Percentiles rank a stretch among this genome's conserved stretches.
These are phyloP conservation scores for Phrynocephalus vlangalii DNA, from an alignment of 2,797 vertebrate genomes.

Conservation along the genomic window DNA sequence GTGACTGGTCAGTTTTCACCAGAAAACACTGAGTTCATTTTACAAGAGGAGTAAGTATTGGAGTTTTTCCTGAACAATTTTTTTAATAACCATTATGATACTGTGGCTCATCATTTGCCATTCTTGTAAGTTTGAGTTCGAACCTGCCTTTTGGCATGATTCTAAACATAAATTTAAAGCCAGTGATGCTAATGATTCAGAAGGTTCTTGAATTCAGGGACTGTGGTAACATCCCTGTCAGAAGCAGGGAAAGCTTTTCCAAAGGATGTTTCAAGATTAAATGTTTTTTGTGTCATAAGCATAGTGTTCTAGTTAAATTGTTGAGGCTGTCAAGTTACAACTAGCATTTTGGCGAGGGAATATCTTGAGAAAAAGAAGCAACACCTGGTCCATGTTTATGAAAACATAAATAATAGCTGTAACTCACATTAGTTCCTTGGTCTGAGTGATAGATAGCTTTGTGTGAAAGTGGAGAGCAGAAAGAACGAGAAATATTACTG, in stretches of 20 bases:
- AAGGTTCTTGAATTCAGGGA: background rate
- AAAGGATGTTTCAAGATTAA: background rate
- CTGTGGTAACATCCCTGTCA: background rate
- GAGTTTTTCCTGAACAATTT: slow-evolving; percentile 42
- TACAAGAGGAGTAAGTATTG: slow-evolving; percentile 92
- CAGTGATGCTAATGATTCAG: background rate
- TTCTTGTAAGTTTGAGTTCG: background rate
- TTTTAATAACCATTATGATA: slow-evolving; percentile 32
- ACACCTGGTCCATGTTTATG: too few species aligned
- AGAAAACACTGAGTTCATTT: slow-evolving; percentile 95
- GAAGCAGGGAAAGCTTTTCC: background rate
- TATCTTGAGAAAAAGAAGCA: too few species aligned
- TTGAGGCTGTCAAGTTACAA: too few species aligned
- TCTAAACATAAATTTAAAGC: background rate
- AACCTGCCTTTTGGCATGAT: background rate
- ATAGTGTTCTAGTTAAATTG: too few species aligned
- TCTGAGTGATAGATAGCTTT: too few species aligned
- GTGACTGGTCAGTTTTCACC: slow-evolving; percentile 95
- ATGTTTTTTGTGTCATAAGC: background rate
- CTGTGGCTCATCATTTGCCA: background rate
- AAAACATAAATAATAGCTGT: too few species aligned
- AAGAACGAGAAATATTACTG: too few species aligned
- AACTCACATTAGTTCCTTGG: too few species aligned
- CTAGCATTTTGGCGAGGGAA: too few species aligned
- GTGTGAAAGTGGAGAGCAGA: too few species aligned